Evolutionary conservation across 2,113 vertebrate species (phyloP).

Genomic region (Xyliphius kryptos): DNA sequence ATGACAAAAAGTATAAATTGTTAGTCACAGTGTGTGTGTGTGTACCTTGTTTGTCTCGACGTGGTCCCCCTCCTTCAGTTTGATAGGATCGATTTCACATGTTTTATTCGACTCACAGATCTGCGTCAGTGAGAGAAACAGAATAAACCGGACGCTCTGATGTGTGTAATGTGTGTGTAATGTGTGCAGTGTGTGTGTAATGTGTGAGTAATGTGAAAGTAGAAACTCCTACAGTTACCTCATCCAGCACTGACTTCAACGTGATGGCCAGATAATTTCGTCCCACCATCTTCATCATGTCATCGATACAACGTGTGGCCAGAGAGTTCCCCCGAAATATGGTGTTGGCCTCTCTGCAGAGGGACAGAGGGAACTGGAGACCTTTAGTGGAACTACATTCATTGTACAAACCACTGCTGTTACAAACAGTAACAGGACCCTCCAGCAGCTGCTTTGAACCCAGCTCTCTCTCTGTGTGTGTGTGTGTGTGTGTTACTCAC

Average conservation of each 20-base stretch:
- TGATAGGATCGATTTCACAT: conserved; percentile 96
- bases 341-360: conserved; percentile 93
- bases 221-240: conserved; percentile 61
- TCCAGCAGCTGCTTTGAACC: no score
- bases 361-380: no score
- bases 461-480: no score
- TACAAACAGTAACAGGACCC: no score
- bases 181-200: no score
- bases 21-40: background rate
- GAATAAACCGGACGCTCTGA: no score
- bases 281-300: conserved; percentile 98
- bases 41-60: conserved; percentile 86
- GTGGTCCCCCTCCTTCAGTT: conserved; percentile 90
- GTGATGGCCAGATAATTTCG: conserved; percentile 92
- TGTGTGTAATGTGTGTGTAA: no score
- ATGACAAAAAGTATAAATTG: no score
- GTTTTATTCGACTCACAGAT: conserved; percentile 92
- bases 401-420: no score
- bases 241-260: conserved; percentile 88
- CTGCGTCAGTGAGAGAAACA: conserved; percentile 44
- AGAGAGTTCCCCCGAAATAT: conserved; percentile 93
- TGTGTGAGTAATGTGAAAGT: background rate
- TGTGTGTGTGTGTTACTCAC: conserved; percentile 63
- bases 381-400: no score
- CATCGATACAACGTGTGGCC: conserved; percentile 91